Conservation (phyloP, 2,888 invertebrate genomes). For the Exephanes ischioxanthus region DNA sequence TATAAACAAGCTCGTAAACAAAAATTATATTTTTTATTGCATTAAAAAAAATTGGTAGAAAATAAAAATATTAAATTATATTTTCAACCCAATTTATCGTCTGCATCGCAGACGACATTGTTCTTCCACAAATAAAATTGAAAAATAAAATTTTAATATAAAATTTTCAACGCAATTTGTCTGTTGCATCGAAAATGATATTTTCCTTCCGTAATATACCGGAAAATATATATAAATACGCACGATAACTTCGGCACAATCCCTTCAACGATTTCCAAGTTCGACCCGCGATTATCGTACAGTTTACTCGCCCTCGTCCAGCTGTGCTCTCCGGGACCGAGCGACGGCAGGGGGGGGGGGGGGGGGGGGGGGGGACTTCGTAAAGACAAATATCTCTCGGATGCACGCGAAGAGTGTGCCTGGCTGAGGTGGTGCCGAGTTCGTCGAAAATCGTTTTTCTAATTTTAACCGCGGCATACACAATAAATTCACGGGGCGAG, state of each 20-base stretch:
- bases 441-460: conserved; percentile 61
- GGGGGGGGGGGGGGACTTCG: background rate
- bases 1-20: background rate
- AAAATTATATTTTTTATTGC: background rate
- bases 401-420: conserved; percentile 50
- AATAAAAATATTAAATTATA: background rate
- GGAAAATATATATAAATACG: background rate
- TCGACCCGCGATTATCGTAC: conserved; percentile 9
- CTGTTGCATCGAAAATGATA: no score
- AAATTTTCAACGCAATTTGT: no score
- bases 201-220: no score
- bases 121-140: no score
- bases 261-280: background rate
- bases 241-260: background rate
- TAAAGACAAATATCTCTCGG: conserved; percentile 45
- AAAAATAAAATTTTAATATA: no score
- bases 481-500: conserved; percentile 67
- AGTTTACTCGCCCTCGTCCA: conserved; percentile 13
- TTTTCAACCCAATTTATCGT: background rate
- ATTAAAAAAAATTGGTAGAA: background rate
- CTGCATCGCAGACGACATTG: no score
- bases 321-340: conserved; percentile 14
- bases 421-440: conserved; percentile 44
- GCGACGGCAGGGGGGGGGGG: background rate
- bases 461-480: conserved; percentile 67